Percentiles rank a stretch among this genome's conserved stretches.
Conservation (phyloP, 2,797 vertebrate species). For the Muscicapa comitata region DNA sequence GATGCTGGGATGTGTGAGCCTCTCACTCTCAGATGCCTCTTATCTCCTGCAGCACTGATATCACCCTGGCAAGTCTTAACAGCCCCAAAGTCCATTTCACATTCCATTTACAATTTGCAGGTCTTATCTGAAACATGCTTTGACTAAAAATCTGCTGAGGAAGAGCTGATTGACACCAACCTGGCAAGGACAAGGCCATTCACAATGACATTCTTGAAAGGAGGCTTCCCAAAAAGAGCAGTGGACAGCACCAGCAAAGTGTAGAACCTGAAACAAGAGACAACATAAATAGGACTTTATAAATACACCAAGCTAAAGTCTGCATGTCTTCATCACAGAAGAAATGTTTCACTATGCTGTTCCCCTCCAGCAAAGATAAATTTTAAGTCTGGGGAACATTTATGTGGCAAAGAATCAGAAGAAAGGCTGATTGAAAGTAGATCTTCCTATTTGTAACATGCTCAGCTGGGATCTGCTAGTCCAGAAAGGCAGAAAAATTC, state of each 20-base stretch:
- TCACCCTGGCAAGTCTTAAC: not conserved
- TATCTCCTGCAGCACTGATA: not conserved
- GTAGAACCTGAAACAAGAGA: slow-evolving; percentile 86
- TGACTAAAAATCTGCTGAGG: not conserved
- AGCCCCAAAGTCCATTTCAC: not conserved
- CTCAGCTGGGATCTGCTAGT: not conserved
- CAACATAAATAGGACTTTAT: accelerated
- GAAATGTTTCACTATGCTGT: not conserved
- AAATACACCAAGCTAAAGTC: not conserved
- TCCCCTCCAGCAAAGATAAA: not conserved
- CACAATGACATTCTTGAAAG: slow-evolving; percentile 97
- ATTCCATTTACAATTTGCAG: not conserved
- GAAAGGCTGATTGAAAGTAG: not conserved
- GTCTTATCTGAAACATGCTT: not conserved
- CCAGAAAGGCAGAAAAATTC: not conserved
- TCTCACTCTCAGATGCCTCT: not conserved
- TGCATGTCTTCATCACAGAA: not conserved
- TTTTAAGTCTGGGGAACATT: not conserved
- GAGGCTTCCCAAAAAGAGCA: slow-evolving; percentile 92
- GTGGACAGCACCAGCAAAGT: slow-evolving; percentile 93
- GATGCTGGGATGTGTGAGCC: not conserved
- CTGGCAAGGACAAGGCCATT: slow-evolving; percentile 94
- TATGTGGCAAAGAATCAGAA: not conserved
- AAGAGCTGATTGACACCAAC: slow-evolving; percentile 63
- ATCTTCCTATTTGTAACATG: not conserved